Evolutionary conservation across 2,797 vertebrate species (phyloP).

Genomic region (Phyllotis vaccarum): DNA sequence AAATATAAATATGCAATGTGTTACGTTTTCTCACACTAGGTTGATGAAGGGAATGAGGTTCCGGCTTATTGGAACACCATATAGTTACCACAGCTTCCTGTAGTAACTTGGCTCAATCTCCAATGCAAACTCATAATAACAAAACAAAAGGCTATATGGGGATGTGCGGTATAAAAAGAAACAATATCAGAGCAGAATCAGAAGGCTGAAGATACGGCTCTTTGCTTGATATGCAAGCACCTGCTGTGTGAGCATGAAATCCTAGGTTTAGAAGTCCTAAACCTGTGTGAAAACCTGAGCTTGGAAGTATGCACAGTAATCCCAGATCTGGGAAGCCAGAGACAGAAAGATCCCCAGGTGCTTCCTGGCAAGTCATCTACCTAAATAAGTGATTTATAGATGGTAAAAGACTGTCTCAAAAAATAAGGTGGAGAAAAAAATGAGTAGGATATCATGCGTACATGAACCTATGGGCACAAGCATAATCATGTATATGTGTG

Average conservation of each 20-base stretch:
- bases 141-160: neutral
- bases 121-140: neutral
- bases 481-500: neutral
- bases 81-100: neutral
- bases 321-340: neutral
- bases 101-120: neutral
- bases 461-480: neutral
- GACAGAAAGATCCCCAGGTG: neutral
- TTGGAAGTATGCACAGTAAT: neutral
- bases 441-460: neutral
- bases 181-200: neutral
- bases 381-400: neutral
- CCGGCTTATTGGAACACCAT: neutral
- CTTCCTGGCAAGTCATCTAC: neutral
- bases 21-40: neutral
- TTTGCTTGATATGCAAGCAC: neutral
- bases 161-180: neutral
- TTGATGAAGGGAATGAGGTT: neutral
- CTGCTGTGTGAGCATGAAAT: no score
- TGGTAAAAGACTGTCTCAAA: neutral
- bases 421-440: neutral
- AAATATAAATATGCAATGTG: neutral
- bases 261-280: neutral
- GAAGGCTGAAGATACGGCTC: no score
- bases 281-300: neutral